These are phyloP conservation scores for Meiosimyza decipiens DNA, from an alignment of 2,888 invertebrate species.

Conservation along the genomic window DNA sequence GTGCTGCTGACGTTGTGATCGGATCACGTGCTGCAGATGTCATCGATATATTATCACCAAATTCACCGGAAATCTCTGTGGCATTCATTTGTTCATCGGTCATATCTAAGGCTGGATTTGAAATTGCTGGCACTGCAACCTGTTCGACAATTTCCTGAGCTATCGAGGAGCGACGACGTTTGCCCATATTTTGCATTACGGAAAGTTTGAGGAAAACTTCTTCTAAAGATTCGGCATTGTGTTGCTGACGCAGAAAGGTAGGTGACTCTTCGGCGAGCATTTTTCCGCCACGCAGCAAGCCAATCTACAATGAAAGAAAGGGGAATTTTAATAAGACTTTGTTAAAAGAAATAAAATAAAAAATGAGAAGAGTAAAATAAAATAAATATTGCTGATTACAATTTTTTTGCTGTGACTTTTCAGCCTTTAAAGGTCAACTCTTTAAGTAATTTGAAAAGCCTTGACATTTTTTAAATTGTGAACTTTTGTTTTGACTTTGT, in stretches of 20 bases:
- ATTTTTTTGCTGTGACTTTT: not conserved
- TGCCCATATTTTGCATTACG: slow-evolving; percentile 83
- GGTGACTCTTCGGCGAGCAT: slow-evolving; percentile 89
- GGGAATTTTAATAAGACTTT: slow-evolving; percentile 1
- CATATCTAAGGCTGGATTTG: slow-evolving; percentile 75
- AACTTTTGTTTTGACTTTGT: not conserved
- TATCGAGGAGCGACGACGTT: slow-evolving; percentile 82
- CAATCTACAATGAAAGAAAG: slow-evolving; percentile 71
- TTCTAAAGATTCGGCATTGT: slow-evolving; percentile 79
- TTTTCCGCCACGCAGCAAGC: slow-evolving; percentile 84
- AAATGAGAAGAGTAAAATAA: no score
- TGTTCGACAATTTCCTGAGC: slow-evolving; percentile 79
- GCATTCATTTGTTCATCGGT: slow-evolving; percentile 75
- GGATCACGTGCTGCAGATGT: slow-evolving; percentile 77
- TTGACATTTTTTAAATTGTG: not conserved
- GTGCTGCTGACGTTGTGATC: slow-evolving; percentile 70
- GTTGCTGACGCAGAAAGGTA: slow-evolving; percentile 75
- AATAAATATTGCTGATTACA: not conserved
- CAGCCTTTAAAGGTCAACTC: not conserved
- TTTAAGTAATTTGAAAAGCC: slow-evolving; percentile 16
- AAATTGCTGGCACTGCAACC: slow-evolving; percentile 74
- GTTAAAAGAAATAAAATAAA: not conserved
- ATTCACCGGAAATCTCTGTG: slow-evolving; percentile 84
- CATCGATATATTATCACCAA: slow-evolving; percentile 86
- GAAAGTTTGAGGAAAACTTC: slow-evolving; percentile 85